Conservation (phyloP, 2,113 vertebrate genomes). For the Alectura lathami region DNA sequence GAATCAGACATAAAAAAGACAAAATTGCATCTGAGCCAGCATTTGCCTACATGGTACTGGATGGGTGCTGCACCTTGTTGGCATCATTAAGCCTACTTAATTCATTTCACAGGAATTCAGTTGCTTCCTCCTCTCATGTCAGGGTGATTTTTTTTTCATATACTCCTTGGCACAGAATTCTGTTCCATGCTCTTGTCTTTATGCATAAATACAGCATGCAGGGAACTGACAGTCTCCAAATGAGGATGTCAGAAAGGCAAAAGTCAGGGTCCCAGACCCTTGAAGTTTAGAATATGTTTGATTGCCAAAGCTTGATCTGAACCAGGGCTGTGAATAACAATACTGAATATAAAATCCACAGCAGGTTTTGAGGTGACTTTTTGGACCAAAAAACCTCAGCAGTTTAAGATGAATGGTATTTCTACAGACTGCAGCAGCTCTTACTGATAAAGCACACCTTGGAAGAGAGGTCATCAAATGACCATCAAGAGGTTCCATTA, state of each 20-base stretch:
- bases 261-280: not conserved
- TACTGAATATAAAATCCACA: not conserved
- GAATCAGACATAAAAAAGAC: not conserved
- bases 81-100: not conserved
- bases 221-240: not conserved
- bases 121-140: not conserved
- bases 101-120: not conserved
- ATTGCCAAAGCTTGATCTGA: constrained; percentile 4
- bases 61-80: not conserved
- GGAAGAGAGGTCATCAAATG: not conserved
- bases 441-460: constrained; percentile 11
- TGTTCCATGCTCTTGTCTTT: not conserved
- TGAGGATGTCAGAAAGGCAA: not conserved
- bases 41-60: not conserved
- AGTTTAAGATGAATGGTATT: not conserved
- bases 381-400: not conserved
- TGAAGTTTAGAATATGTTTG: not conserved
- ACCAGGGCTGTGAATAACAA: constrained; percentile 12
- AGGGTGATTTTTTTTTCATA: not conserved
- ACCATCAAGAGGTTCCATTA: not conserved
- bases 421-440: constrained; percentile 1
- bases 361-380: not conserved
- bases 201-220: not conserved
- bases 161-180: not conserved
- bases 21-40: not conserved